Evolutionary conservation across 2,113 vertebrate genomes (phyloP).

Genomic region (Steatornis caripensis): DNA sequence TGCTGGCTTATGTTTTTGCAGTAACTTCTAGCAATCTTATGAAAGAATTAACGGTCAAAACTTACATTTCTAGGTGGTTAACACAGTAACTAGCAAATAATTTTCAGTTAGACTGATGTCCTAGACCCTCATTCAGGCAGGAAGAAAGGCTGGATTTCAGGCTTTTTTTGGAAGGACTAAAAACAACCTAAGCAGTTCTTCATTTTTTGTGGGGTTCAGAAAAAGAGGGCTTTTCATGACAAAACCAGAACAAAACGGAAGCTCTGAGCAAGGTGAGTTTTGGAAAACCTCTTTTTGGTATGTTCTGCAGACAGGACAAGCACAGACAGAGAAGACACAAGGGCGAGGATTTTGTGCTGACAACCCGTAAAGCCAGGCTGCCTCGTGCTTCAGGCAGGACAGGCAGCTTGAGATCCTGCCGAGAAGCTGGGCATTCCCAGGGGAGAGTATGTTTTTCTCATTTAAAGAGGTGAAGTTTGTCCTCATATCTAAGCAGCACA

Average conservation of each 20-base stretch:
- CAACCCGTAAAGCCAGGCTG: neutral
- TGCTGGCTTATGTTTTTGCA: neutral
- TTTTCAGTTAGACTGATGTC: neutral
- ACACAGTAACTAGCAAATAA: neutral
- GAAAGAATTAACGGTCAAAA: neutral
- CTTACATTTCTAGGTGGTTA: neutral
- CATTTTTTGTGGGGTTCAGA: neutral
- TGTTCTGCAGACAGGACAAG: neutral
- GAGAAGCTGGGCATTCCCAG: neutral
- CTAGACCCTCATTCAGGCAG: neutral
- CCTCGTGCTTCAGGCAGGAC: neutral
- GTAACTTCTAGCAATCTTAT: neutral
- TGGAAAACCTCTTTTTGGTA: neutral
- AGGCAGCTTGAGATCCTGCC: neutral
- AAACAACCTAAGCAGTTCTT: neutral
- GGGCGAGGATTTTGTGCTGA: neutral
- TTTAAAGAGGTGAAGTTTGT: neutral
- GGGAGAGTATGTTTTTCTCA: accelerated
- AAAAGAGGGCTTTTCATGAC: neutral
- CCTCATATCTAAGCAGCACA: neutral
- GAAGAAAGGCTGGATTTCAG: neutral
- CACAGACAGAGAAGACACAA: neutral
- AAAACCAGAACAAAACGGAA: neutral
- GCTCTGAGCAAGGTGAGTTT: neutral
- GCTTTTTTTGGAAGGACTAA: neutral